Percentiles rank a stretch among this genome's conserved stretches.
Conservation (phyloP, 1,140 invertebrate genomes). For the Arion vulgaris region DNA sequence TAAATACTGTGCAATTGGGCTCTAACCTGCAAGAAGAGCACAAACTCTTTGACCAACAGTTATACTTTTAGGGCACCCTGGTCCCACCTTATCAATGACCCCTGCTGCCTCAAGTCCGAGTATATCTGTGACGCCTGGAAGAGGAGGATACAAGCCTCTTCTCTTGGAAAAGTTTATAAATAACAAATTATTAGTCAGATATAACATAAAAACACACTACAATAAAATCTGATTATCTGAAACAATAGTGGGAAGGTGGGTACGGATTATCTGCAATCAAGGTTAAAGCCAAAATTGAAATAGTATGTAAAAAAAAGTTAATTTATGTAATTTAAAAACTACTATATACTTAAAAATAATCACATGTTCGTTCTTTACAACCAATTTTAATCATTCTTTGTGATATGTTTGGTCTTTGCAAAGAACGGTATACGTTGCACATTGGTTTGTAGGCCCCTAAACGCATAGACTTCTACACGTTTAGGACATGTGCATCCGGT, state of each 20-base stretch:
- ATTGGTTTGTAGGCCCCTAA: too few relatives aligned
- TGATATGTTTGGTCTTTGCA: too few relatives aligned
- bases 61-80: constrained; percentile 57
- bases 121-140: constrained; percentile 66
- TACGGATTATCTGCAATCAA: not conserved
- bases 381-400: too few relatives aligned
- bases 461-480: too few relatives aligned
- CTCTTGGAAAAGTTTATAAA: constrained; percentile 54
- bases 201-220: not conserved
- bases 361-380: too few relatives aligned
- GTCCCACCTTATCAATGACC: constrained; percentile 55
- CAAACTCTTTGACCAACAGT: constrained; percentile 67
- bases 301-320: too few relatives aligned
- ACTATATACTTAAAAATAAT: too few relatives aligned
- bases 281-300: too few relatives aligned
- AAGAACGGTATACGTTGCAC: too few relatives aligned
- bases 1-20: too few relatives aligned
- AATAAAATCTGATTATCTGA: not conserved
- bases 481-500: too few relatives aligned
- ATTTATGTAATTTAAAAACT: too few relatives aligned
- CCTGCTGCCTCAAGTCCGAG: constrained; percentile 71
- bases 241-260: not conserved
- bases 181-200: not conserved
- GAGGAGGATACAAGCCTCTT: constrained; percentile 67
- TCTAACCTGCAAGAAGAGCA: constrained; percentile 65